Conservation (phyloP, 2,113 vertebrate species). For the Halcyon malimbica region DNA sequence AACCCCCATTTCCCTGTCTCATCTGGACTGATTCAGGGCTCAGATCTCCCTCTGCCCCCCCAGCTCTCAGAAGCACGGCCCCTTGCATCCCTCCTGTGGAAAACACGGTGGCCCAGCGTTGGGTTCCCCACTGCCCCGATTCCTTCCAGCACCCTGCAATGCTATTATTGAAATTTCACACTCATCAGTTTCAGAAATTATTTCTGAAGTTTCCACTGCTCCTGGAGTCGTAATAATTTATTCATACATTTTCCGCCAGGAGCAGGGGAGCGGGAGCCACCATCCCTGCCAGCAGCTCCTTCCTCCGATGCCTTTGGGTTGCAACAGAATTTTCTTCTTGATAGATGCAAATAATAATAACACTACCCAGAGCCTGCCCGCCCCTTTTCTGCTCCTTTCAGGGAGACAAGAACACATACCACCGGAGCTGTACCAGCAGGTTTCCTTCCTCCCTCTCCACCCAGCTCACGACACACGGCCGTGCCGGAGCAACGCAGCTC, state of each 20-base stretch:
- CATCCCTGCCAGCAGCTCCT: background rate
- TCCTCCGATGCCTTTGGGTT: background rate
- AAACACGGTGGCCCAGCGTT: background rate
- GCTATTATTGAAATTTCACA: constrained; percentile 48
- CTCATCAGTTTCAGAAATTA: constrained; percentile 44
- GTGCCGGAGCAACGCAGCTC: background rate
- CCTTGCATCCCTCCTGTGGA: background rate
- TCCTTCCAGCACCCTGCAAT: background rate
- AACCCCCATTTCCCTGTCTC: background rate
- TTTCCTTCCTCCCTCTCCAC: background rate
- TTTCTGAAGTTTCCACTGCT: constrained; percentile 32
- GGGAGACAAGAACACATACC: background rate
- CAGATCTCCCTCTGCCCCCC: background rate
- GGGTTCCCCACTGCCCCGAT: background rate
- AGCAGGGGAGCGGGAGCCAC: background rate
- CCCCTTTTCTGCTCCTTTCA: background rate
- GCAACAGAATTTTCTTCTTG: background rate
- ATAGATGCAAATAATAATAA: background rate
- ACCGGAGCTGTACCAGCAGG: fast-evolving
- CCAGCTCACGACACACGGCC: fast-evolving
- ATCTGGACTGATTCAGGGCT: background rate
- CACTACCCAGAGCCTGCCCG: background rate
- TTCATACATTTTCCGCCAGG: background rate
- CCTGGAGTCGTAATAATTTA: background rate
- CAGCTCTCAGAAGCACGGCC: fast-evolving